Evolutionary conservation across 2,113 vertebrate species (phyloP), one percentile per base, ranked within the genome.

Genomic region (Scomber japonicus): DNA sequence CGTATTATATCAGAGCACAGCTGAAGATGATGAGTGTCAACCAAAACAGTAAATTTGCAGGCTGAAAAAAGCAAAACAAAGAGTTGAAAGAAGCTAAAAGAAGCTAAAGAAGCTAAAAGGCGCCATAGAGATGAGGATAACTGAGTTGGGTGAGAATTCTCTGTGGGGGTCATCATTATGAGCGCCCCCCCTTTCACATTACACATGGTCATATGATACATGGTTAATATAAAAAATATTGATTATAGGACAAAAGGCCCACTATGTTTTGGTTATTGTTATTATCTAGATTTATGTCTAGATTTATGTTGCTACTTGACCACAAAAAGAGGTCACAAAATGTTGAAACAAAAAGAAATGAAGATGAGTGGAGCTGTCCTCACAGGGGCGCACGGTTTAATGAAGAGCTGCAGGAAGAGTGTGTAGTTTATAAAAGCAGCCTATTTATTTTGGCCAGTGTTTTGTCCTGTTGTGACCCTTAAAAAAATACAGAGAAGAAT

Each of bases 401-500:
- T 75, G 54, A 78, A 55, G 53, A 65, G 54, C 54, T 19, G 57
- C 35, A 51, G 48, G 57, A 61, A 24, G 60, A 67, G 35, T 5
- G 0, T 15, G 69, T 55, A 45, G 3, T 60, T 75, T 78, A 16
- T 76, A 61, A 49, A 2, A 14, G 17, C 30, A 61, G 13, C 66
- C 40, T 59, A 6, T 78, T 84, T 3, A 59, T 75, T 78, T 19
- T 31, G 49, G 31, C 56, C 13, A 40, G 40, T 45, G 44, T 76
- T 82, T 67, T 80, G 56, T 72, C 67, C 56, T 53, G 46, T 48
- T 82, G 16, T 63, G 76, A 51, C 53, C 75, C 35, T 75, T 67
- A 45, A 54, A 27, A 27, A 80, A 40, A 40, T 40, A 40, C 9
- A 9, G 35, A 40, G 19, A 75, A 50, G 12, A 16, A 55, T 2